Evolutionary conservation across 2,113 vertebrate genomes (phyloP).

Genomic region (Genyomyrus donnyi): DNA sequence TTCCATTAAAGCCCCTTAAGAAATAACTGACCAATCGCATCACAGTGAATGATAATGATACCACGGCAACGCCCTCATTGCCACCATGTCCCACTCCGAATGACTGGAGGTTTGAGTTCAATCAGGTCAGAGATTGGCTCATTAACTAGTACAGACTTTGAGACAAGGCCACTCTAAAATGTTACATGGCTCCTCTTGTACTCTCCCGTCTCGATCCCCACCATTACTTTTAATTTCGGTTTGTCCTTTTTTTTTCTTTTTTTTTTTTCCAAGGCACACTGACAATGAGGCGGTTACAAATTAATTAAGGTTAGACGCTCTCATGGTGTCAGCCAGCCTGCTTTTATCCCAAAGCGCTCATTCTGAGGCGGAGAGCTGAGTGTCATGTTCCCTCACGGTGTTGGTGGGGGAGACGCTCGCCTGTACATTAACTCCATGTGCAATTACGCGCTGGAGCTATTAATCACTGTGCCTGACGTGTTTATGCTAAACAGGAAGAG

Average conservation of each 20-base stretch:
- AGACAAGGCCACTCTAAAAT: not conserved
- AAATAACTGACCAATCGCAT: not conserved
- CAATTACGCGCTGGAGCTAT: slow-evolving; percentile 12
- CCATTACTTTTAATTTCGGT: not conserved
- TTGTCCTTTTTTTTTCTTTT: not conserved
- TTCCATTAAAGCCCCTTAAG: not conserved
- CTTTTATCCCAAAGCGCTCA: not conserved
- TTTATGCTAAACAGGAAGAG: slow-evolving; percentile 12
- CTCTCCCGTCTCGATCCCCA: not conserved
- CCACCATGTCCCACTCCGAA: not conserved
- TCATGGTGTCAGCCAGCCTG: not conserved
- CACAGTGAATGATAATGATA: not conserved
- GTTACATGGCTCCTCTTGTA: not conserved
- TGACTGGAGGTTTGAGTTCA: not conserved
- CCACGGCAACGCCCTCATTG: not conserved
- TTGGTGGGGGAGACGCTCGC: not conserved
- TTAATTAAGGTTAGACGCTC: slow-evolving; percentile 14
- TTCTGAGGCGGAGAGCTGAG: not conserved
- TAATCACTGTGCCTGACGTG: slow-evolving; percentile 15
- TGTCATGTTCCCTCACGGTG: not conserved
- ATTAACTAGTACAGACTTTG: slow-evolving; percentile 3
- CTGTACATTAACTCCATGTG: slow-evolving; percentile 15
- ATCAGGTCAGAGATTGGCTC: not conserved
- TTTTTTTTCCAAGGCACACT: not conserved
- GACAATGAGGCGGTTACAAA: slow-evolving; percentile 2